Percentiles rank a stretch among this genome's conserved stretches.
Evolutionary conservation across 1,140 invertebrate genomes (phyloP).

Genomic region (Brachionus rubens): DNA sequence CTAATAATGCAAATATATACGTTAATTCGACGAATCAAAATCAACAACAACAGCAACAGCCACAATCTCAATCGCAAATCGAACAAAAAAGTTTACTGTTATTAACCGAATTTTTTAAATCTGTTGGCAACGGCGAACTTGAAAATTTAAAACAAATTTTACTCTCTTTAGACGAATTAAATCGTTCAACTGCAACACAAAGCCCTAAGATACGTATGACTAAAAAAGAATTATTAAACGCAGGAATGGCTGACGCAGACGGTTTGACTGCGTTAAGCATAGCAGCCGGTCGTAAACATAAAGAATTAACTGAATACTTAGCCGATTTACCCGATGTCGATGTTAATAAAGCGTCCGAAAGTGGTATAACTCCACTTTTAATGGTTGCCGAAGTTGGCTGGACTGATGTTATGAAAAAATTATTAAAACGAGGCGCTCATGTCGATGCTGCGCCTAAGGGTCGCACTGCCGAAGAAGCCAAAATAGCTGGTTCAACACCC

Average conservation of each 20-base stretch:
- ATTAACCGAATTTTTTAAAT: conserved; percentile 41
- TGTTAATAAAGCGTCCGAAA: conserved; percentile 42
- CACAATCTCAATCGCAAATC: conserved; percentile 10
- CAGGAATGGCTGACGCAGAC: conserved; percentile 41
- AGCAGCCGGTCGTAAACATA: conserved; percentile 46
- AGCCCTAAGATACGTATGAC: background rate
- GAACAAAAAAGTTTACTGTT: conserved; percentile 18
- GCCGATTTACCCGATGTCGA: conserved; percentile 40
- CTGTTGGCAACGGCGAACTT: conserved; percentile 29
- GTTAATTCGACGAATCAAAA: too few species aligned
- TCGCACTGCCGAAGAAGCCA: conserved; percentile 36
- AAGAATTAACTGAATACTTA: conserved; percentile 36
- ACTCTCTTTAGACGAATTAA: conserved; percentile 11
- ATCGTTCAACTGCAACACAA: background rate
- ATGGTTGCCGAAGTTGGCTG: conserved; percentile 47
- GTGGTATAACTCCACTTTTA: conserved; percentile 45
- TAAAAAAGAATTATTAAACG: conserved; percentile 29
- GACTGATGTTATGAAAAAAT: conserved; percentile 44
- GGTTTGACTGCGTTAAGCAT: conserved; percentile 45
- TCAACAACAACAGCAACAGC: background rate
- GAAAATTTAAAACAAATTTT: conserved; percentile 38
- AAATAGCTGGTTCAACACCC: conserved; percentile 44
- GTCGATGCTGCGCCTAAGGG: conserved; percentile 42
- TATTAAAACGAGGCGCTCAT: conserved; percentile 36
- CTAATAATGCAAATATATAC: background rate